phyloP scores from a whole-genome alignment of 2,888 invertebrate genomes.

The Drosophila ochracea region DNA sequence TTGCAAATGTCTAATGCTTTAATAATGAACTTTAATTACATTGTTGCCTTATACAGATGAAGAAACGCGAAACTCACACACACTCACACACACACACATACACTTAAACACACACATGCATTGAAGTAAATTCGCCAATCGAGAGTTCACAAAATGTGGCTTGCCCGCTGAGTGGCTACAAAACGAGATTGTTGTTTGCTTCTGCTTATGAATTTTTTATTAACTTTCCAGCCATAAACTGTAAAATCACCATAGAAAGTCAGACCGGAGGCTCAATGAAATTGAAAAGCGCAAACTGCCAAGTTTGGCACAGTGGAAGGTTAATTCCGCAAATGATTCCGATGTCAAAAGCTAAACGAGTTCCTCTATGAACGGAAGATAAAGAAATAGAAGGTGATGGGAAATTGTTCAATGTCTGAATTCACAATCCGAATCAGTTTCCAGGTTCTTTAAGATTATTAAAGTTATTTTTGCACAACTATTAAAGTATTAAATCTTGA shows the following conservation, averaged over 20 bases:
- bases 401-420: background rate
- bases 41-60: conserved; percentile 10
- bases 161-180: conserved; percentile 37
- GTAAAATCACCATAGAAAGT: conserved; percentile 72
- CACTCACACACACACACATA: background rate
- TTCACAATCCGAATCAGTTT: background rate
- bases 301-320: conserved; percentile 41
- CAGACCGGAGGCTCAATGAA: conserved; percentile 42
- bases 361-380: background rate
- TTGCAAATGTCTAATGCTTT: conserved; percentile 53
- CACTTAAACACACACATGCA: background rate
- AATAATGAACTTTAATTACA: conserved; percentile 50
- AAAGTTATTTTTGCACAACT: background rate
- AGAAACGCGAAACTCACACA: background rate
- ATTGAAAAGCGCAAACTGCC: conserved; percentile 32
- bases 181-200: conserved; percentile 54
- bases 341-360: conserved; percentile 16
- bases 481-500: no score
- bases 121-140: conserved; percentile 3
- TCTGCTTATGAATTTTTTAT: conserved; percentile 55
- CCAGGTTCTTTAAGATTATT: background rate
- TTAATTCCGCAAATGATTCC: conserved; percentile 39
- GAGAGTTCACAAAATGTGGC: conserved; percentile 46
- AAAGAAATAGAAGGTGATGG: background rate
- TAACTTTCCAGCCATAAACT: conserved; percentile 71